Evolutionary conservation across 2,888 invertebrate genomes (phyloP), one percentile per base, ranked within the genome.

Genomic region (Notocelia uddmanniana): DNA sequence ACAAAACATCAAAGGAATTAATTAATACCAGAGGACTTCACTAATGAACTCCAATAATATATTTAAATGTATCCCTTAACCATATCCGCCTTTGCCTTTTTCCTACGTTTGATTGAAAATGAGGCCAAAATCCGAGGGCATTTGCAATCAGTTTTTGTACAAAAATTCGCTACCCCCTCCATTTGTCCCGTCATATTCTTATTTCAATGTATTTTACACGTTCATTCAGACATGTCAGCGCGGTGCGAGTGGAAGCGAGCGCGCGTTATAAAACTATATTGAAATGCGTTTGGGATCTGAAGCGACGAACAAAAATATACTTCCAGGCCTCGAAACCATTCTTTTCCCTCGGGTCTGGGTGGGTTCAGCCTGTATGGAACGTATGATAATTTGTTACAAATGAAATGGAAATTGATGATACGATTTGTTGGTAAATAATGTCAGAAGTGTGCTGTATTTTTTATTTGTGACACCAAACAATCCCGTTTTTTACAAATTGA

Each of bases 91-190:
- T 60, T 59, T 18, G 50, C 19, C 23, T 52, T 59, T 67, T 68
- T 68, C 48, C 41, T 13, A 13, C 58, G 31, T 68, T 52, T 59
- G 58, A 68, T 68, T 34, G 50, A 68, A 68, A 68, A 59, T 68
- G 50, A 52, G 18, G 34, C 15, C n/a, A 34, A 68, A 68, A 59
- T 50, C 9, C 58, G 50, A 50, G 37, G n/a, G 37, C 19, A 52
- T 60, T 68, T 68, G 60, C 41, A 68, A 60, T 60, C 60, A 60
- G 19, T 68, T 54, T 59, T 68, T 60, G 50, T 34, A 54, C 26
- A 41, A 31, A 54, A 52, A 26, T 11, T 19, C 10, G 10, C 10
- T 45, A 48, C 15, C 18, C 41, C 1, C 9, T 19, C 19, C 18
- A n/a, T 50, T n/a, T 18, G 19, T n/a, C 10, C 9, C 0, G n/a